These are phyloP conservation scores for Allolobophora icterica DNA, from an alignment of 2,888 invertebrate genomes.

Conservation along the genomic window DNA sequence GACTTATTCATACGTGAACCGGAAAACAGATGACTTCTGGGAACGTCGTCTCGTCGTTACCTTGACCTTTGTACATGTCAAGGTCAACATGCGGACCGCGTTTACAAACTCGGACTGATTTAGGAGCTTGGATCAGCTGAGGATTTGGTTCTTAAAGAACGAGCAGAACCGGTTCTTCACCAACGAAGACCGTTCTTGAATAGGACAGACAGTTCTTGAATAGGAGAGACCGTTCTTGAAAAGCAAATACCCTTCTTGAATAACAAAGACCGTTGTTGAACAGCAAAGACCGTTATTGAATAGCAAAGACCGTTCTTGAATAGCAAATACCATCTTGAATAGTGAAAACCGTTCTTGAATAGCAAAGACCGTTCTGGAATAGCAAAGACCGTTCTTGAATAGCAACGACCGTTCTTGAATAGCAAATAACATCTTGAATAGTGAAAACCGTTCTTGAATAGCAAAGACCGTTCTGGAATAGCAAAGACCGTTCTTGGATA, in stretches of 20 bases:
- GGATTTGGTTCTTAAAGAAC: neutral
- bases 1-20: neutral
- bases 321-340: too few relatives aligned
- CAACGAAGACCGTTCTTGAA: constrained; percentile 4
- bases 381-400: neutral
- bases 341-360: too few relatives aligned
- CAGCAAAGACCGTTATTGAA: too few relatives aligned
- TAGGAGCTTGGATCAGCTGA: neutral
- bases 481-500: too few relatives aligned
- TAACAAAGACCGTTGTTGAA: too few relatives aligned
- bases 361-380: too few relatives aligned
- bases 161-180: neutral
- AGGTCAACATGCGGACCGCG: neutral
- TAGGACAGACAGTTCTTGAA: neutral
- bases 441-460: too few relatives aligned
- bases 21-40: constrained; percentile 12
- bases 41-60: neutral
- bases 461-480: too few relatives aligned
- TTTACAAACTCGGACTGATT: neutral
- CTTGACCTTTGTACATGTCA: neutral
- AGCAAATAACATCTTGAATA: too few relatives aligned
- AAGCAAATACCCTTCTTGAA: too few relatives aligned
- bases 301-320: too few relatives aligned
- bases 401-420: neutral
- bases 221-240: neutral